These are phyloP conservation scores for Plutomurus gul DNA, from an alignment of 1,140 invertebrate genomes.

Conservation along the genomic window DNA sequence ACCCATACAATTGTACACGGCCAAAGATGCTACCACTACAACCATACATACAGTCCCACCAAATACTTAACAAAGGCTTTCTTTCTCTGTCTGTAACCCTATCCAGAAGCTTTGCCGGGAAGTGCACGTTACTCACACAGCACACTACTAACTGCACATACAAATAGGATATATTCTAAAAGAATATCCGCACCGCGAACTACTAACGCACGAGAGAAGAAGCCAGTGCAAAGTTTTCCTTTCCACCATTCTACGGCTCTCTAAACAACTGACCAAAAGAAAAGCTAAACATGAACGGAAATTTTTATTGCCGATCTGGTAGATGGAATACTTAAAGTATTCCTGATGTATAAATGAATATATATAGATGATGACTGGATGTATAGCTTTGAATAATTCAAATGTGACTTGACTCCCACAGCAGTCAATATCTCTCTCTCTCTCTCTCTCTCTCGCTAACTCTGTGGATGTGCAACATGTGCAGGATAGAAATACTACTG, in stretches of 20 bases:
- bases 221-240: background rate
- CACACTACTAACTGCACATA: too few species aligned
- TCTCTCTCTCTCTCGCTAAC: background rate
- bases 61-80: too few species aligned
- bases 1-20: background rate
- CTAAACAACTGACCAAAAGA: background rate
- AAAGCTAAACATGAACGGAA: background rate
- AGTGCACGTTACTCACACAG: too few species aligned
- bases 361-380: background rate
- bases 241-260: background rate
- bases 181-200: too few species aligned
- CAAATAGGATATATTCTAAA: too few species aligned
- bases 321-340: background rate
- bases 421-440: background rate
- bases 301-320: background rate
- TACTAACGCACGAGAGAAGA: too few species aligned
- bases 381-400: slow-evolving; percentile 4
- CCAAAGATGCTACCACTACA: too few species aligned
- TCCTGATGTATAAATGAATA: slow-evolving; percentile 7
- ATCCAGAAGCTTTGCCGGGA: too few species aligned
- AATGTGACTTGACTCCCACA: background rate
- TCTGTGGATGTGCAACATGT: background rate
- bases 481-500: too few species aligned
- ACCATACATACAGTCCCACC: too few species aligned
- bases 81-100: too few species aligned